Evolutionary conservation across 2,113 vertebrate genomes (phyloP), one percentile per base, ranked within the genome.

Genomic region (Etheostoma spectabile): DNA sequence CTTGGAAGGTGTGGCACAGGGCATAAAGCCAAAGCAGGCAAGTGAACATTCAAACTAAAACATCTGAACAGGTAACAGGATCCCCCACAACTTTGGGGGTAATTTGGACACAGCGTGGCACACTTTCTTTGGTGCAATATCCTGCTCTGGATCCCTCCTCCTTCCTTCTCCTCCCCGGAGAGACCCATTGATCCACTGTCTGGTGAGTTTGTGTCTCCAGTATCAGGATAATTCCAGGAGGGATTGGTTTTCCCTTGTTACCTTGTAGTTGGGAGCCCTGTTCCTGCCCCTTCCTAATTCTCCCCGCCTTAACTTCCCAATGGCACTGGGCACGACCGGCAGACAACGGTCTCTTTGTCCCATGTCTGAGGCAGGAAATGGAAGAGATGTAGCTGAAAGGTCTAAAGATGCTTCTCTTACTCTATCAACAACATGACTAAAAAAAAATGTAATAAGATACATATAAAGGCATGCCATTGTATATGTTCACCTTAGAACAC

Each of bases 181-280:
- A 93, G 87, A 84, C 71, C 90, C 93, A 95, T 93, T 95, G 94
- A 94, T 95, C 92, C 57, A 52, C 85, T 92, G 92, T 93, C 87
- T 90, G 86, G 82, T 87, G 88, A 93, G 80, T 82, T 82, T 79
- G 88, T 87, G 90, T 93, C 93, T 93, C 94, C 88, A 91, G 86
- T 93, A 93, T 91, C 93, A 89, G 90, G 89, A 92, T 93, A 91
- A 93, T 93, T 94, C 92, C 93, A 90, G 79, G 89, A 89, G 92
- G 94, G 95, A 94, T 96, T 94, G 88, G 91, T 95, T 96, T 95
- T 92, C 94, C 94, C 94, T 92, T 94, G 91, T 93, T 93, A 94
- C 93, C 91, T 89, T 95, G 93, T 95, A 92, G 91, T 93, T 90
- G 87, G 90, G 90, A 93, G 91, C 88, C 93, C 85, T 85, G 90